phyloP scores from a whole-genome alignment of 2,113 vertebrate genomes.

The Hyperopisus bebe region DNA sequence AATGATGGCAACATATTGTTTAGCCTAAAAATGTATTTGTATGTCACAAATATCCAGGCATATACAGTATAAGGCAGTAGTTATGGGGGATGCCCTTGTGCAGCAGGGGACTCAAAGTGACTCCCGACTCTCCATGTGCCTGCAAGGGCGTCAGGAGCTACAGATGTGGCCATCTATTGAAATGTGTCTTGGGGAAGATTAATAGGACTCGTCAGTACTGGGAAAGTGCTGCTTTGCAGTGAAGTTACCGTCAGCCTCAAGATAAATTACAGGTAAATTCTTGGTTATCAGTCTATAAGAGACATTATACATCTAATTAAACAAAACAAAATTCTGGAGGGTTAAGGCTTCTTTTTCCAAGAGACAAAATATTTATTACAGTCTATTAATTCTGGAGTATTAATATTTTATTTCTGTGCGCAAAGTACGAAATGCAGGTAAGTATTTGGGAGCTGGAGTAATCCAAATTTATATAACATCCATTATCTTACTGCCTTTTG shows the following conservation, averaged over 20 bases:
- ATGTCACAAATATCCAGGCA: not conserved
- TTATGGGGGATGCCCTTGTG: not conserved
- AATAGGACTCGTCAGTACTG: slow-evolving; percentile 80
- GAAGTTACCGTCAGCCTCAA: slow-evolving; percentile 74
- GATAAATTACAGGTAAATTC: slow-evolving; percentile 66
- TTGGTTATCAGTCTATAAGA: not conserved
- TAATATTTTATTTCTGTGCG: not conserved
- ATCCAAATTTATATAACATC: not conserved
- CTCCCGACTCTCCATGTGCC: slow-evolving; percentile 40
- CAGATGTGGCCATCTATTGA: slow-evolving; percentile 80
- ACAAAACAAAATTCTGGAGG: not conserved
- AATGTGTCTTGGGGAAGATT: slow-evolving; percentile 82
- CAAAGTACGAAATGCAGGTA: not conserved
- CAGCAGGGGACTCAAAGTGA: not conserved
- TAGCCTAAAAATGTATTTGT: not conserved
- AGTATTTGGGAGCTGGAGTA: not conserved
- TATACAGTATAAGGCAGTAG: not conserved
- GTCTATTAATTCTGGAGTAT: not conserved
- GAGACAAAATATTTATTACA: not conserved
- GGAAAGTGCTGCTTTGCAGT: slow-evolving; percentile 76
- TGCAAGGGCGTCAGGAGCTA: slow-evolving; percentile 54
- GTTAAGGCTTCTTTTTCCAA: not conserved
- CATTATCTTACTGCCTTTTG: not conserved
- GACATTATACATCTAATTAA: not conserved
- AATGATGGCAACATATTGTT: not conserved